Evolutionary conservation across 1,140 invertebrate genomes (phyloP).

Genomic region (Drosophila erecta): DNA sequence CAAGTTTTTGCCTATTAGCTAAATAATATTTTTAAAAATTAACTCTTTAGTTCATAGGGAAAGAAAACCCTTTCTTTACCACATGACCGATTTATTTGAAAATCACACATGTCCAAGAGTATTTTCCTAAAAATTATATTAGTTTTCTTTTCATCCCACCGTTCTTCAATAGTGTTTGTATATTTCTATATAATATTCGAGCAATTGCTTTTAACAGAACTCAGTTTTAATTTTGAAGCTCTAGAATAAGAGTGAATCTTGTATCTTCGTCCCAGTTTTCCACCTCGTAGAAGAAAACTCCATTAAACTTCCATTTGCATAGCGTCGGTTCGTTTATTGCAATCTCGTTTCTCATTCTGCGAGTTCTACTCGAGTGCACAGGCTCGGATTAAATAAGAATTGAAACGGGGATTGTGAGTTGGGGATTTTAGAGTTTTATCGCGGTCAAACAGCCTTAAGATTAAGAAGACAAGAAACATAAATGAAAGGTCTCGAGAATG

Average conservation of each 20-base stretch:
- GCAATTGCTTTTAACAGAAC: no score
- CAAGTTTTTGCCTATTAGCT: no score
- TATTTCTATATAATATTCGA: no score
- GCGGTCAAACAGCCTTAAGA: conserved; percentile 80
- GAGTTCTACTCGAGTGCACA: conserved; percentile 38
- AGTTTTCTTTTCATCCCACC: no score
- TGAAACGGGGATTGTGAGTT: conserved; percentile 27
- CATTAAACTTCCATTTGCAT: conserved; percentile 30
- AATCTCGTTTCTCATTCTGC: conserved; percentile 45
- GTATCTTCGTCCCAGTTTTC: not conserved
- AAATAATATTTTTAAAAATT: no score
- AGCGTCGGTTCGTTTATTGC: conserved; percentile 49
- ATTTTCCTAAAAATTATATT: no score
- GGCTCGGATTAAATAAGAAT: conserved; percentile 56
- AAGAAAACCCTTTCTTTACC: no score
- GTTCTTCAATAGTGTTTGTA: no score
- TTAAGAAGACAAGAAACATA: conserved; percentile 77
- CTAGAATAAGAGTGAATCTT: not conserved
- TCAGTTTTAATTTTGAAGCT: not conserved
- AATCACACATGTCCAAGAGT: no score
- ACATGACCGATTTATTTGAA: no score
- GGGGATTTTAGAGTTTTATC: conserved; percentile 60
- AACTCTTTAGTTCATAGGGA: no score
- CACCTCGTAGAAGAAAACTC: not conserved
- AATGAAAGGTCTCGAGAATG: conserved; percentile 65